Evolutionary conservation across 2,888 invertebrate genomes (phyloP).

Genomic region (Steinernema hermaphroditum): DNA sequence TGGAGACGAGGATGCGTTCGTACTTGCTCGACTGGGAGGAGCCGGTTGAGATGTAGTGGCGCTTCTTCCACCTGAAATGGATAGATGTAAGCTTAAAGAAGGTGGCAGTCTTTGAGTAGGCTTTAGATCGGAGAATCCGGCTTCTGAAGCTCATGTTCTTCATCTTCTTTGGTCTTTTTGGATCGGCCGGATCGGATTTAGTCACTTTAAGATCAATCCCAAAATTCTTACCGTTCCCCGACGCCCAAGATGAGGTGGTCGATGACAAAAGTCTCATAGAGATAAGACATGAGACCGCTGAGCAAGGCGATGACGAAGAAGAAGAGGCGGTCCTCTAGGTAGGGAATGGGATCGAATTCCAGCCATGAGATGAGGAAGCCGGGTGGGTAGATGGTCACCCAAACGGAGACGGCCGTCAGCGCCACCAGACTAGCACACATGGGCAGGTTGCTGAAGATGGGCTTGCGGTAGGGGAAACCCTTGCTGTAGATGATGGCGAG

Average conservation of each 20-base stretch:
- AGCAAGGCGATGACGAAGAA: slow-evolving; percentile 50
- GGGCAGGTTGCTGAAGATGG: slow-evolving; percentile 72
- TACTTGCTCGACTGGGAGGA: slow-evolving; percentile 76
- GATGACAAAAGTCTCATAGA: slow-evolving; percentile 55
- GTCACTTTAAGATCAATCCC: too few species aligned
- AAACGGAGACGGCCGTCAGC: slow-evolving; percentile 47
- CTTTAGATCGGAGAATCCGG: too few species aligned
- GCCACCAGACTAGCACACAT: slow-evolving; percentile 48
- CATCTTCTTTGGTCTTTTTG: too few species aligned
- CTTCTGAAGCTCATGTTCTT: too few species aligned
- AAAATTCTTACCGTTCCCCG: slow-evolving; percentile 53
- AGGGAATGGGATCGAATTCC: slow-evolving; percentile 59
- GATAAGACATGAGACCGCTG: slow-evolving; percentile 49
- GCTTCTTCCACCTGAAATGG: slow-evolving; percentile 45
- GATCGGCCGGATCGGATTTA: too few species aligned
- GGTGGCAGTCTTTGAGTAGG: too few species aligned
- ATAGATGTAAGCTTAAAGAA: not conserved
- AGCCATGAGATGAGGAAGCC: slow-evolving; percentile 48
- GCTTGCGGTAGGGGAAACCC: slow-evolving; percentile 77
- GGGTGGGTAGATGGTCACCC: slow-evolving; percentile 48
- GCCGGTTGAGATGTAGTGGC: slow-evolving; percentile 74
- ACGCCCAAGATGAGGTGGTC: slow-evolving; percentile 53
- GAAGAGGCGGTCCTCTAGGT: slow-evolving; percentile 51
- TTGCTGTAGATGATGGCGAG: slow-evolving; percentile 80
- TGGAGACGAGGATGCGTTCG: slow-evolving; percentile 52